Base-by-base conservation (phyloP, 2,797 vertebrate genomes). In the Megalops cyprinoides region DNA sequence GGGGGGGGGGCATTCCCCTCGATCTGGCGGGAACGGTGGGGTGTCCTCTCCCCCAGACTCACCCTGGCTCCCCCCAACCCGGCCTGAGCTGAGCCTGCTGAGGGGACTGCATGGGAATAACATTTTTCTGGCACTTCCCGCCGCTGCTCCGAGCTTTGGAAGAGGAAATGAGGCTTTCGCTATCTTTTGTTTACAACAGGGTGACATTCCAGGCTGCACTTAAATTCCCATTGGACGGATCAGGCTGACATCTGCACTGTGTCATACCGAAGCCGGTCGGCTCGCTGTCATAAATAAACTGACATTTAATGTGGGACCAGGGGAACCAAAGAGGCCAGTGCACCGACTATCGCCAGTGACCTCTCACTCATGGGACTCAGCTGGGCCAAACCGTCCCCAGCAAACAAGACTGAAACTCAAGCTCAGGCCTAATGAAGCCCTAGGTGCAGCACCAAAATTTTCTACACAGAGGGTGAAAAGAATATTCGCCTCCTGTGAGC, bases 181-280 rank as follows among this genome's bases (percentile, higher is more conserved):
- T 85, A 83, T 58, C 31, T 87, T 86, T 65, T 89, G 74, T 90
- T 90, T 91, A 86, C 82, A 86, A 49, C 82, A 84, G 65, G n/a
- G 80, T 87, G 83, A 82, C 81, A 86, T 84, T 77, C 80, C 80
- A 42, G 84, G 80, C 76, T 85, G 83, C 85, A 82, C 23, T 85
- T 75, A 81, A 82, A 51, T 71, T 88, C 82, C 82, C 87, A 84
- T 73, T 82, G 87, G 81, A 77, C 39, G 39, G 58, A 77, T 79
- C 44, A 49, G 67, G 37, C 73, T 89, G 79, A 88, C 77, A 90
- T 87, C 77, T 84, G 81, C 78, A 80, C 79, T 79, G 62, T 81
- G 88, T 85, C 82, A 82, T 81, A 87, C 85, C 81, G 81, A 84
- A 84, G 79, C 77, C 81, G 69, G 58, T 58, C 12, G 23, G 76